Evolutionary conservation across 2,888 invertebrate species (phyloP).

Genomic region (Marronus borbonicus): DNA sequence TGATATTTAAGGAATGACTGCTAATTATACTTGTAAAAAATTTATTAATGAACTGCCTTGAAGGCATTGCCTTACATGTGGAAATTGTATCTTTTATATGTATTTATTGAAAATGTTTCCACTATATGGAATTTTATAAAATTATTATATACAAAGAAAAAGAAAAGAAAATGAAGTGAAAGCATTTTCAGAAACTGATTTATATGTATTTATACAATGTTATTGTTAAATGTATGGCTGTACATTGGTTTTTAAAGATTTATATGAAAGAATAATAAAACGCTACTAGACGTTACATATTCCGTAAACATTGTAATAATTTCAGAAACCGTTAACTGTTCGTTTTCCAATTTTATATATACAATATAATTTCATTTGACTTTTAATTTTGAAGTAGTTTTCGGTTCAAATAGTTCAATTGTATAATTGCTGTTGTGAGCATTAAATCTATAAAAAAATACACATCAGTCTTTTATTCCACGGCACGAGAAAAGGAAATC

Average conservation of each 20-base stretch:
- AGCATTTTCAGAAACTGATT: constrained; percentile 54
- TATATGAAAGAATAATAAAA: constrained; percentile 37
- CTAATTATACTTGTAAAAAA: constrained; percentile 59
- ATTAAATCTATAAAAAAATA: constrained; percentile 63
- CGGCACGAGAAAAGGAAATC: no score
- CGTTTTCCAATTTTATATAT: constrained; percentile 46
- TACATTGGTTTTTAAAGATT: constrained; percentile 49
- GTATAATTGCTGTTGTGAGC: constrained; percentile 70
- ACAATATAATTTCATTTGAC: constrained; percentile 45
- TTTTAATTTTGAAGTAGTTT: constrained; percentile 52
- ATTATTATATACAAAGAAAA: constrained; percentile 48
- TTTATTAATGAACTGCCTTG: constrained; percentile 64
- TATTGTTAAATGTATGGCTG: constrained; percentile 63
- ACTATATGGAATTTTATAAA: constrained; percentile 46
- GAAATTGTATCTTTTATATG: constrained; percentile 66
- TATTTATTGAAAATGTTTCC: constrained; percentile 61
- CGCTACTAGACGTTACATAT: constrained; percentile 31
- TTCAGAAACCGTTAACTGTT: constrained; percentile 41
- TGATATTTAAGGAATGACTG: constrained; percentile 56
- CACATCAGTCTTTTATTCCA: not conserved
- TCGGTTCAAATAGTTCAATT: constrained; percentile 59
- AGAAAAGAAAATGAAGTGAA: constrained; percentile 45
- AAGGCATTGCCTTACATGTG: constrained; percentile 67
- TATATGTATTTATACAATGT: constrained; percentile 65
- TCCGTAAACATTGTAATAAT: constrained; percentile 46